A percentile compares a stretch with the other conserved stretches of the same genome.
These are phyloP conservation scores for Triops cancriformis DNA, from an alignment of 1,140 invertebrate genomes.

Conservation along the genomic window DNA sequence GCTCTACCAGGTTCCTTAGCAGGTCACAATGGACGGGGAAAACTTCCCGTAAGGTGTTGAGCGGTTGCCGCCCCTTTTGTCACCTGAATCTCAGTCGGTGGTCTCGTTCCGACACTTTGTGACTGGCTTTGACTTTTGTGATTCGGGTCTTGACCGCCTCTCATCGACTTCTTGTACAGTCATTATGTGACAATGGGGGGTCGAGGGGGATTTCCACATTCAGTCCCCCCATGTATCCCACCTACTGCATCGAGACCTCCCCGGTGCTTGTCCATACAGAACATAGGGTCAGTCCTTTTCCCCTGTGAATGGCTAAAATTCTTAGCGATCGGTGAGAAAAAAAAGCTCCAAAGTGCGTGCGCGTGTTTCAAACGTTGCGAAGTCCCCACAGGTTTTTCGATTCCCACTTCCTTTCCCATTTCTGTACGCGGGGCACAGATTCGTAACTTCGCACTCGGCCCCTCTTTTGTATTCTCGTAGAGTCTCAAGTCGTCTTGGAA, in stretches of 20 bases:
- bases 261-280: neutral
- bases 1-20: neutral
- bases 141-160: conserved; percentile 8
- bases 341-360: neutral
- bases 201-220: neutral
- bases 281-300: neutral
- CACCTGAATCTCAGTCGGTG: conserved; percentile 11
- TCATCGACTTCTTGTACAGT: conserved; percentile 5
- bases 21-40: neutral
- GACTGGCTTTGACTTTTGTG: conserved; percentile 1
- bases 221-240: neutral
- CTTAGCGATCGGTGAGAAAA: neutral
- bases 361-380: neutral
- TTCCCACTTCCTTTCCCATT: neutral
- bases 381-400: neutral
- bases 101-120: conserved; percentile 9
- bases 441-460: neutral
- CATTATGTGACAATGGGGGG: conserved; percentile 10
- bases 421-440: neutral
- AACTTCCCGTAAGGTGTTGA: neutral
- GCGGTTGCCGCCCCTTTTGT: conserved; percentile 4
- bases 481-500: neutral
- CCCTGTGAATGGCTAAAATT: neutral
- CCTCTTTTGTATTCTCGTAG: neutral
- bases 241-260: neutral